A percentile compares a stretch with the other conserved stretches of the same genome.
phyloP scores from a whole-genome alignment of 2,797 vertebrate genomes.

The Clarias laeviceps region DNA sequence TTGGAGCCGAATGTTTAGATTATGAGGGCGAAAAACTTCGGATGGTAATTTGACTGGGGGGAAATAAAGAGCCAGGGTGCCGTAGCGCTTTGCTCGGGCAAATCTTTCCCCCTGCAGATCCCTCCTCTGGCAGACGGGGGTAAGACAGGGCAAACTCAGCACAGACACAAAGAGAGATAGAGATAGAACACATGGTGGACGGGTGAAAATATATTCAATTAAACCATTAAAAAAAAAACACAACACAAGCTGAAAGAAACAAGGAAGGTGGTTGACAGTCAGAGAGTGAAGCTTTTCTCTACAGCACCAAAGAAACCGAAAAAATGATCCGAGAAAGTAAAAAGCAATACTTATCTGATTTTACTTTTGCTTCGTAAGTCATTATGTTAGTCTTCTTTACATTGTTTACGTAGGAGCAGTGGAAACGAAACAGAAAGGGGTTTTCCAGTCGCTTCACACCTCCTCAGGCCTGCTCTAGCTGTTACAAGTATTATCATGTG shows the following conservation, averaged over 20 bases:
- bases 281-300: conserved; percentile 23
- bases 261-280: conserved; percentile 36
- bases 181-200: conserved; percentile 54
- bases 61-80: conserved; percentile 53
- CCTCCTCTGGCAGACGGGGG: conserved; percentile 53
- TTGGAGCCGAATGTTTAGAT: conserved; percentile 58
- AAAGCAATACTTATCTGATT: background rate
- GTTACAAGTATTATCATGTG: conserved; percentile 17
- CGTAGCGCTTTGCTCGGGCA: conserved; percentile 55
- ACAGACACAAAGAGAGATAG: conserved; percentile 50
- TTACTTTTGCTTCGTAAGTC: background rate
- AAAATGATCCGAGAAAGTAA: background rate
- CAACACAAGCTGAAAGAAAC: conserved; percentile 47
- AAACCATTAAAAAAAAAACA: conserved; percentile 29
- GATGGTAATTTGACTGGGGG: conserved; percentile 56
- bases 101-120: conserved; percentile 50
- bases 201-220: conserved; percentile 54
- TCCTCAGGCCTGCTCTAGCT: conserved; percentile 17
- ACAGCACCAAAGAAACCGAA: background rate
- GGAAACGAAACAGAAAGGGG: background rate
- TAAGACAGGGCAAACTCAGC: conserved; percentile 53
- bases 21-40: conserved; percentile 58
- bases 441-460: background rate
- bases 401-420: background rate
- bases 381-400: background rate